Base-by-base conservation (phyloP, 2,888 invertebrate species). In the Leptopilina syphax region DNA sequence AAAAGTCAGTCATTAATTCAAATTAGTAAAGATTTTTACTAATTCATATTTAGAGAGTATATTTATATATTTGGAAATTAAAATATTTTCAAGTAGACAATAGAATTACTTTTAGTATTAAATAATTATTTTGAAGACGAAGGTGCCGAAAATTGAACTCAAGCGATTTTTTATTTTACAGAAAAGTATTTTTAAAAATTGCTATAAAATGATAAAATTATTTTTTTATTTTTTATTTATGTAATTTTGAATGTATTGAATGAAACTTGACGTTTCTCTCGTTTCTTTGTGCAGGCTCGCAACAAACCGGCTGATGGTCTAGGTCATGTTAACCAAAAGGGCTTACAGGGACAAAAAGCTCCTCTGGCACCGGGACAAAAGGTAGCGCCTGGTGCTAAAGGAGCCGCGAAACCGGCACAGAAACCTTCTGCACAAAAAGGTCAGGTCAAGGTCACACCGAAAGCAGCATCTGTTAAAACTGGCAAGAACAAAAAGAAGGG, bases 261-360 rank as follows among this genome's bases (percentile, higher is more conserved):
- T 54, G 27, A 1, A 73, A 73, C 34, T 57, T 13, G 57, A 65
- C 65, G n/a, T 65, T 73, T 67, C 24, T 65, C 70, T n/a, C 5
- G 44, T 44, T 44, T 44, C 44, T 44, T 8, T 90, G 1, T 93
- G 34, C 34, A 96, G 96, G 96, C 96, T 85, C 95, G 96, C 89
- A 96, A 96, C 93, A 96, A 96, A 93, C 96, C 96, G 78, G 95
- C 95, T 0, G 96, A 96, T 89, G 96, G 96, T 12, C 93, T 95
- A 79, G 95, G 95, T 63, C 96, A 96, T 85, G 95, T 95, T 81
- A 95, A 94, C 85, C 96, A 96, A 91, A 96, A 96, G 91, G 94
- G 94, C 79, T 93, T 94, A 67, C 92, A 94, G 1, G 95, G 95
- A n/a, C 95, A 95, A 85, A 95, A 95, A 89, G 92, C 94, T 54